Evolutionary conservation across 2,113 vertebrate genomes (phyloP).

Genomic region (Actenoides hombroni): DNA sequence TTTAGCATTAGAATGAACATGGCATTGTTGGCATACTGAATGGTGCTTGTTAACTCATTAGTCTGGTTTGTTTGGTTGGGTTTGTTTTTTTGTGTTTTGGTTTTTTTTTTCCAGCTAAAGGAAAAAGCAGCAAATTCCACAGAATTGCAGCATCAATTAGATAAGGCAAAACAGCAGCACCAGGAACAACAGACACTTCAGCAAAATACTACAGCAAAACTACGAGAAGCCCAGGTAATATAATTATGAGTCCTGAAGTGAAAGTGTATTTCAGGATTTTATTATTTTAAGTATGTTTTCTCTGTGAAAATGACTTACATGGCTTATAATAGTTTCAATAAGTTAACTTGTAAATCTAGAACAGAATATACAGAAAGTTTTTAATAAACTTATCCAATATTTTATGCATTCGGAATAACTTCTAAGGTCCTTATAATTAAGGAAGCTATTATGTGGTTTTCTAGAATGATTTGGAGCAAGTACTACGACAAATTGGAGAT

Average conservation of each 20-base stretch:
- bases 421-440: constrained; percentile 51
- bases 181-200: constrained; percentile 93
- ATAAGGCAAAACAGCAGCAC: constrained; percentile 93
- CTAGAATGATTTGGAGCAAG: constrained; percentile 97
- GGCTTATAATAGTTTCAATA: background rate
- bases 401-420: constrained; percentile 30
- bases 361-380: background rate
- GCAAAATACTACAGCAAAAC: constrained; percentile 91
- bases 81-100: background rate
- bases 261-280: background rate
- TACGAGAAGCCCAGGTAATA: constrained; percentile 93
- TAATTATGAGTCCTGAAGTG: background rate
- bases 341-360: background rate
- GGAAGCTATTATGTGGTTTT: constrained; percentile 39
- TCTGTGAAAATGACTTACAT: background rate
- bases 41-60: background rate
- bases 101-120: constrained; percentile 80
- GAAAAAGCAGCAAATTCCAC: constrained; percentile 84
- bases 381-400: background rate
- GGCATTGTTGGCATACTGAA: background rate
- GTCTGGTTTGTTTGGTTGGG: background rate
- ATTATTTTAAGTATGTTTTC: background rate
- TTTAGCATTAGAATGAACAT: background rate
- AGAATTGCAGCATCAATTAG: constrained; percentile 92
- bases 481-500: constrained; percentile 95